A percentile compares a stretch with the other conserved stretches of the same genome.
Conservation (phyloP, 2,113 vertebrate species). For the Peromyscus maniculatus region DNA sequence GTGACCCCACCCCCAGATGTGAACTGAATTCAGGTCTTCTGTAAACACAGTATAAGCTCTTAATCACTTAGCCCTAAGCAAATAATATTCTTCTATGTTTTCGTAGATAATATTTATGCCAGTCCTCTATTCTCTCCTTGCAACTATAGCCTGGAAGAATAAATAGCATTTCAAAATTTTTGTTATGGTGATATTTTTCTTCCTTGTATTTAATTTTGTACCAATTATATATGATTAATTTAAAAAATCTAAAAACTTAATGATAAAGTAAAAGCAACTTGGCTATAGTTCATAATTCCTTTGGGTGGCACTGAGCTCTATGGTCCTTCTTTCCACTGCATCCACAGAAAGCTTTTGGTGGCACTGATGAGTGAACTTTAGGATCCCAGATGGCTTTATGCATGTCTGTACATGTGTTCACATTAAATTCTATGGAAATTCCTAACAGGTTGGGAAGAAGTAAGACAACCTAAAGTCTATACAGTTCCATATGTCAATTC, state of each 20-base stretch:
- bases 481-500: not conserved
- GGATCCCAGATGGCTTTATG: not conserved
- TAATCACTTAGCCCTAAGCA: not conserved
- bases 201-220: not conserved
- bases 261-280: not conserved
- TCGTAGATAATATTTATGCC: not conserved
- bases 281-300: not conserved
- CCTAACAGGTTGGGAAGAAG: not conserved
- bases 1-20: not conserved
- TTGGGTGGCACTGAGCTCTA: not conserved
- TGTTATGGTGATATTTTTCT: not conserved
- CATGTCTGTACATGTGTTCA: not conserved
- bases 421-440: not conserved
- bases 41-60: not conserved
- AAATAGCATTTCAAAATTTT: not conserved
- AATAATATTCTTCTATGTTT: not conserved
- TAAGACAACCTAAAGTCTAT: not conserved
- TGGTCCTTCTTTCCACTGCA: not conserved
- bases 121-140: not conserved
- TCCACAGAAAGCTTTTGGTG: not conserved
- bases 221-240: not conserved
- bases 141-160: not conserved
- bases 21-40: not conserved
- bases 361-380: not conserved
- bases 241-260: not conserved